phyloP scores from a whole-genome alignment of 2,797 vertebrate species.

The Phoeniculus purpureus region DNA sequence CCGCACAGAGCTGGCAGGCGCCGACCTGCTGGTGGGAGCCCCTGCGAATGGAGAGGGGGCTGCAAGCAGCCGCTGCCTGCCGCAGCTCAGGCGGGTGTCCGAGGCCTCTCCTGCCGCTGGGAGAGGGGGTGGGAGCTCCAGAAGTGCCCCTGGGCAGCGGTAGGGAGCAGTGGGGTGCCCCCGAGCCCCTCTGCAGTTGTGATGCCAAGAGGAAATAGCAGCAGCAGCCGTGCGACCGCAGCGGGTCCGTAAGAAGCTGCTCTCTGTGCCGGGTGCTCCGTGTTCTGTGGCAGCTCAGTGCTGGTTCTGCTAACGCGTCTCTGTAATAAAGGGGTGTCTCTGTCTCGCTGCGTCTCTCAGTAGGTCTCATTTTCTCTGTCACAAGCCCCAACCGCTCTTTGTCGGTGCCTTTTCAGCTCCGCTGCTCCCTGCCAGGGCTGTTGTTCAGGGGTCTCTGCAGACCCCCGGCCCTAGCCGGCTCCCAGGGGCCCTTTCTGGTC shows the following conservation, averaged over 20 bases:
- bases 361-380: conserved; percentile 41
- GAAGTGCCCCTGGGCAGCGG: background rate
- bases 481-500: background rate
- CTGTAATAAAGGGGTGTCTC: conserved; percentile 60
- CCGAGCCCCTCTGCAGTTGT: background rate
- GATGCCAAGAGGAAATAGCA: conserved; percentile 2
- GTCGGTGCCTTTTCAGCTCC: conserved; percentile 65
- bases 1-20: background rate
- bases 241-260: conserved; percentile 45
- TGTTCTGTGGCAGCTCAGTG: conserved; percentile 61
- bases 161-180: background rate
- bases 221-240: background rate
- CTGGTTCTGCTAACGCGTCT: conserved; percentile 67
- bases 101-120: background rate
- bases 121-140: background rate
- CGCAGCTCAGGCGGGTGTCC: accelerated
- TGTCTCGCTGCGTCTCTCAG: no score
- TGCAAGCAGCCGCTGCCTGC: background rate
- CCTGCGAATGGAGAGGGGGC: accelerated
- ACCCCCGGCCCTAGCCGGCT: background rate
- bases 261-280: conserved; percentile 60
- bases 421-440: background rate
- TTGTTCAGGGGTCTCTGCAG: background rate
- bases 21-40: background rate
- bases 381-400: conserved; percentile 64